Evolutionary conservation across 2,888 invertebrate genomes (phyloP).

Genomic region (Parapristionchus giblindavisi): DNA sequence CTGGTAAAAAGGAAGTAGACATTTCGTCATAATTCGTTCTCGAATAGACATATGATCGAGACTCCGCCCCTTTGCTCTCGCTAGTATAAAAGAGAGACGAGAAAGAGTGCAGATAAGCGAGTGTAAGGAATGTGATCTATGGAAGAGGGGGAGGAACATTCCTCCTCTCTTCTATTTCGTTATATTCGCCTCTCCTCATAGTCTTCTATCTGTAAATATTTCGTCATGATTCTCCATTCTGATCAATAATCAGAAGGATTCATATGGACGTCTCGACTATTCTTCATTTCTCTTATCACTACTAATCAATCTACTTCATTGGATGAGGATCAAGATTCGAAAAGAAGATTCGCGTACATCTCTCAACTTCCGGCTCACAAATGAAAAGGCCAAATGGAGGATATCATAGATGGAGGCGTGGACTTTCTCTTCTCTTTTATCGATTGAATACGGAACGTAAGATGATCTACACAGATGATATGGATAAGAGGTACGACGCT

Average conservation of each 20-base stretch:
- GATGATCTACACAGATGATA: conserved; percentile 13
- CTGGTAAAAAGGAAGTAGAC: no score
- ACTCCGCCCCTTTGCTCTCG: conserved; percentile 17
- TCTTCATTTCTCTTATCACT: not conserved
- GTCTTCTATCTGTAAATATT: not conserved
- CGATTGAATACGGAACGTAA: not conserved
- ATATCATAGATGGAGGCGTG: conserved; percentile 12
- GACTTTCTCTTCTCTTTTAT: conserved; percentile 10
- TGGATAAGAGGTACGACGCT: conserved; percentile 16
- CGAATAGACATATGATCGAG: not conserved
- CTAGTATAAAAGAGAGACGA: conserved; percentile 2
- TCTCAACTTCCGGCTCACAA: conserved; percentile 26
- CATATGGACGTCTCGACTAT: conserved; percentile 6
- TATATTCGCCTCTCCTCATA: not conserved
- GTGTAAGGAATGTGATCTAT: not conserved
- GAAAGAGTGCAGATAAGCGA: not conserved
- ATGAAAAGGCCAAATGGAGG: conserved; percentile 8
- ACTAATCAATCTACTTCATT: not conserved
- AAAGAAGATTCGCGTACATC: conserved; percentile 17
- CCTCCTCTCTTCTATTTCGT: not conserved
- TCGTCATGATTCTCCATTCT: not conserved
- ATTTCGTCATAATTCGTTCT: not conserved
- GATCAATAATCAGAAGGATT: conserved; percentile 12
- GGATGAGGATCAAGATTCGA: conserved; percentile 15
- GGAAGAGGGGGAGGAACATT: not conserved